Base-by-base conservation (phyloP, 2,888 invertebrate species). In the Drosophila macrospina region DNA sequence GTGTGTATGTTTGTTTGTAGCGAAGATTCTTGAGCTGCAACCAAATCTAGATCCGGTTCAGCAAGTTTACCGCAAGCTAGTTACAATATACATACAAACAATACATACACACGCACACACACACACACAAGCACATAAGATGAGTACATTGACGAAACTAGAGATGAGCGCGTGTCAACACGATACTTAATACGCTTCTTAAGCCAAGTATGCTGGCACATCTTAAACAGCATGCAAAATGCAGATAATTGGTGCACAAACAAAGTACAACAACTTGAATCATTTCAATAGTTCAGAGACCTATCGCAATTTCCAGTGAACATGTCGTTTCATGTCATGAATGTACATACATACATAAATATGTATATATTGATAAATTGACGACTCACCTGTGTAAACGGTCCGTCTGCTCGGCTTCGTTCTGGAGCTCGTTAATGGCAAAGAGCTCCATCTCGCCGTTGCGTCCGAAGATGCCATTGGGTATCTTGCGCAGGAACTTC, bases 401-500 rank as follows among this genome's bases (percentile, higher is more conserved):
- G 92, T 97, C 96, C 90, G 97, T 95, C 93, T 98, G 98, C 90
- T 96, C 95, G 86, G 95, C 94, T 82, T 96, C 95, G 91, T 96
- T 96, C 39, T 96, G 95, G 82, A 97, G 93, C 88, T 97, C 96
- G 80, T 98, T 96, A 57, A 98, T 96, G 73, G 96, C 94, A 92
- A 99, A 98, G 67, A 99, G 94, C 81, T 96, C 95, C 93, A 96
- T 95, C 92, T 99, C 99, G 70, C 97, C 97, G 57, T 97, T 96
- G 32, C 96, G 94, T 0, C 99, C 98, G 93, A 99, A 99, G 69
- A 99, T 96, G 34, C 99, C 99, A 63, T 97, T 98, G 13, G 99
- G 99, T 86, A 99, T 95, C 94, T 98, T 98, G 75, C 99, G 93
- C 61, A 99, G 94, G 93, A 99, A 99, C 93, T 98, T 99, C 94